Evolutionary conservation across 64 coral and sea anemone species (phyloP).

Genomic region (Pachyseris speciosa): DNA sequence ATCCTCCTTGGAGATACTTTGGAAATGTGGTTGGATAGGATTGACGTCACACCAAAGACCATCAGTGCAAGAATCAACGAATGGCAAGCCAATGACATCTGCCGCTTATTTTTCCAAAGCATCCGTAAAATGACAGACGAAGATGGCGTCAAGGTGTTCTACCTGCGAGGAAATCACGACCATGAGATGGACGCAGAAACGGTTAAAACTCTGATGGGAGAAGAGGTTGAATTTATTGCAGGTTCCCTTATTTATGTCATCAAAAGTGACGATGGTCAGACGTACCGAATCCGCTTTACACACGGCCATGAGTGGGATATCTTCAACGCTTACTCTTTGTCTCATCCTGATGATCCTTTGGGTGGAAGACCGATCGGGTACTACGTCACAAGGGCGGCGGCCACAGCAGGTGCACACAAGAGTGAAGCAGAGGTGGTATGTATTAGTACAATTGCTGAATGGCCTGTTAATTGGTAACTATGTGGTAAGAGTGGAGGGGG

Average conservation of each 20-base stretch:
- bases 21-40: slow-evolving; percentile 31
- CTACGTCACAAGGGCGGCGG: slow-evolving; percentile 54
- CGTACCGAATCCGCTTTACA: slow-evolving; percentile 55
- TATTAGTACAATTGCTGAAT: not conserved
- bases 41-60: not conserved
- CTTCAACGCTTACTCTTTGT: slow-evolving; percentile 50
- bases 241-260: slow-evolving; percentile 47
- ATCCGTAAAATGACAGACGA: slow-evolving; percentile 20
- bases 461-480: too few relatives aligned
- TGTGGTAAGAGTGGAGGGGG: too few relatives aligned
- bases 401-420: not conserved
- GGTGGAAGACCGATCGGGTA: slow-evolving; percentile 39
- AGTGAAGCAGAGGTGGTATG: slow-evolving; percentile 25
- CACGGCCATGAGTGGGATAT: slow-evolving; percentile 69
- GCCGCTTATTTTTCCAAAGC: not conserved
- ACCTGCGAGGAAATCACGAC: slow-evolving; percentile 62
- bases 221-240: slow-evolving; percentile 38
- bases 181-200: slow-evolving; percentile 19
- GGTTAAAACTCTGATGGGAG: slow-evolving; percentile 18
- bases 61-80: not conserved
- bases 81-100: slow-evolving; percentile 5
- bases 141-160: slow-evolving; percentile 49
- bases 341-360: not conserved
- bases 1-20: not conserved
- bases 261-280: slow-evolving; percentile 7